Conservation (phyloP, 1,140 invertebrate species). For the Apis dorsata region DNA sequence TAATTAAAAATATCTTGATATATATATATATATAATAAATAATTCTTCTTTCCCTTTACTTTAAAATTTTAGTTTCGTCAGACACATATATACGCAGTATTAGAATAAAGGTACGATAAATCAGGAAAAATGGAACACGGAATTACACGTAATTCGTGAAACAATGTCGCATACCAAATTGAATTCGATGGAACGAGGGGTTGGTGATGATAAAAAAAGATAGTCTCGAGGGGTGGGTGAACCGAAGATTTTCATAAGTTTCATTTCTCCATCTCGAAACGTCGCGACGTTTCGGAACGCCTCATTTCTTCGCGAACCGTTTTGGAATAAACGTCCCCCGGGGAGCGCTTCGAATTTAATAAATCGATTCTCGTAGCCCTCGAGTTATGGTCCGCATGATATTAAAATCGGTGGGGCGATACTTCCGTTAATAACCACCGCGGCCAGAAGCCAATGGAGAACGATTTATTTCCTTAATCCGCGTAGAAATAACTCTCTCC, state of each 20-base stretch:
- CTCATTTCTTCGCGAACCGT: conserved; percentile 38
- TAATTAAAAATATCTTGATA: no score
- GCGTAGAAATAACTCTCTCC: background rate
- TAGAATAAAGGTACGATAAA: no score
- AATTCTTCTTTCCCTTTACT: no score
- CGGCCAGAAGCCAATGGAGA: background rate
- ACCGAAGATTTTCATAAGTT: conserved; percentile 24
- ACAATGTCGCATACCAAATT: conserved; percentile 23
- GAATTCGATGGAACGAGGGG: background rate
- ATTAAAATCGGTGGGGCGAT: conserved; percentile 16
- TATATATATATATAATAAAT: no score
- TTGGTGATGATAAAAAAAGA: background rate
- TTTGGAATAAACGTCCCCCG: conserved; percentile 2
- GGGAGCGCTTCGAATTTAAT: conserved; percentile 33
- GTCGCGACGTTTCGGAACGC: conserved; percentile 7
- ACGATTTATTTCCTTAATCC: background rate
- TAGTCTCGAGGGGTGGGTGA: background rate
- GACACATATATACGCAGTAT: no score
- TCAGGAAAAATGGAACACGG: background rate
- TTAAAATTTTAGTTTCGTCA: no score
- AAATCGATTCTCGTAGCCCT: conserved; percentile 20
- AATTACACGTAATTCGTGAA: conserved; percentile 33
- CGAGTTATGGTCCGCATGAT: conserved; percentile 3
- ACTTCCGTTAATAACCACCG: background rate
- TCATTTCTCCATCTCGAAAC: conserved; percentile 22